Conservation (phyloP, 2,888 invertebrate species). For the Leptopilina syphax region DNA sequence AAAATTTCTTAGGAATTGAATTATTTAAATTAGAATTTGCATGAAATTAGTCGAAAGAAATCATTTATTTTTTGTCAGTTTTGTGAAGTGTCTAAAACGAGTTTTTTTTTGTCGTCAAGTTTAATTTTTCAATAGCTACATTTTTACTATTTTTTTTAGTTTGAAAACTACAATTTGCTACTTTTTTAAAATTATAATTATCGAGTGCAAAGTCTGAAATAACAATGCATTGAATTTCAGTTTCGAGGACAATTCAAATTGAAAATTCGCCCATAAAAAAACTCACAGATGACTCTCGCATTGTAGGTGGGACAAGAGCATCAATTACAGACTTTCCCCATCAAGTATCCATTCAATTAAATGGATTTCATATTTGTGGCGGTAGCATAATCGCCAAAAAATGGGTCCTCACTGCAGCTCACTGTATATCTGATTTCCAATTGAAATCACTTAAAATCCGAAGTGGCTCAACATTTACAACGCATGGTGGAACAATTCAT, state of each 20-base stretch:
- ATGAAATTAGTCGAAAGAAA: no score
- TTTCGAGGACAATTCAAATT: background rate
- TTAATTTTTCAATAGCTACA: no score
- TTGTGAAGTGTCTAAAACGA: no score
- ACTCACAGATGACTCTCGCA: conserved; percentile 39
- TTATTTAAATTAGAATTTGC: no score
- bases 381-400: conserved; percentile 78
- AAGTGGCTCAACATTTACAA: conserved; percentile 75
- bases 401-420: conserved; percentile 80
- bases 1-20: no score
- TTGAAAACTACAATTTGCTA: no score
- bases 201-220: no score
- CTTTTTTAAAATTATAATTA: no score
- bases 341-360: conserved; percentile 57
- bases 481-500: conserved; percentile 77
- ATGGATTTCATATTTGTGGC: conserved; percentile 78
- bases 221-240: background rate
- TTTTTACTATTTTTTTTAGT: no score
- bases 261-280: background rate
- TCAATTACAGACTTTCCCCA: conserved; percentile 58
- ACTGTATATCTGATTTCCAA: conserved; percentile 74
- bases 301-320: conserved; percentile 55
- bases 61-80: no score
- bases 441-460: conserved; percentile 38
- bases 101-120: no score